phyloP scores from a whole-genome alignment of 2,113 vertebrate genomes.

The Larimichthys polyactis region DNA sequence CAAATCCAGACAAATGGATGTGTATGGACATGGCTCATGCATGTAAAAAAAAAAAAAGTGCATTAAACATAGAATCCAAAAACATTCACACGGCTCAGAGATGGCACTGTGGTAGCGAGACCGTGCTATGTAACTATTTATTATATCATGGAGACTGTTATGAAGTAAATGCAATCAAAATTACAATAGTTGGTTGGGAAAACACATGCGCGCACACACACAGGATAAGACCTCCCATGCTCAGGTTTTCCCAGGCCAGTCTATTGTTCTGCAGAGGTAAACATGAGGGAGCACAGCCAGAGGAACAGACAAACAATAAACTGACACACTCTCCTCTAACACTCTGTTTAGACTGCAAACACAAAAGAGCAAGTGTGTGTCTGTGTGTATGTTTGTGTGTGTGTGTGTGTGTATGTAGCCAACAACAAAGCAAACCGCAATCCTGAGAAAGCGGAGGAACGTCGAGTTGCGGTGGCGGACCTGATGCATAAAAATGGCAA shows the following conservation, averaged over 20 bases:
- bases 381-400: slow-evolving; percentile 37
- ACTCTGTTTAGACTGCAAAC: slow-evolving; percentile 77
- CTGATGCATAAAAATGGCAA: slow-evolving; percentile 28
- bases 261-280: slow-evolving; percentile 74
- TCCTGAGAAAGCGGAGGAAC: slow-evolving; percentile 23
- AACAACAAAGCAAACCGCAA: slow-evolving; percentile 21
- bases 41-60: neutral
- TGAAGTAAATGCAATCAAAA: slow-evolving; percentile 31
- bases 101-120: neutral
- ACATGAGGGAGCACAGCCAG: slow-evolving; percentile 63
- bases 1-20: neutral
- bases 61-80: neutral
- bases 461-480: neutral
- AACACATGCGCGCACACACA: neutral
- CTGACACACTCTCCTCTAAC: slow-evolving; percentile 65
- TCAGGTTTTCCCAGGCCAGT: slow-evolving; percentile 60
- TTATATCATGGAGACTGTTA: neutral
- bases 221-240: slow-evolving; percentile 29
- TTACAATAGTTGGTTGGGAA: slow-evolving; percentile 24
- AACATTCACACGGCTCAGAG: neutral
- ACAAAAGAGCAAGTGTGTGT: slow-evolving; percentile 51
- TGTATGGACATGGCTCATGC: neutral
- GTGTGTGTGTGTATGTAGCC: slow-evolving; percentile 15
- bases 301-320: slow-evolving; percentile 71
- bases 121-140: neutral